Evolutionary conservation across 2,113 vertebrate genomes (phyloP).

Genomic region (human): GRCh38 chr6:163321001-163321500

Average conservation of each 20-base stretch:
- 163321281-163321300: neutral
- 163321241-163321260: neutral
- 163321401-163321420: fast-evolving
- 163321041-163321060: neutral
- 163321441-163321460: fast-evolving
- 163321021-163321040: fast-evolving
- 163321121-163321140: neutral
- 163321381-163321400: neutral
- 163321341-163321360: neutral
- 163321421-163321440: fast-evolving
- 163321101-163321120: neutral
- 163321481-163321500: fast-evolving
- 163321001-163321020: fast-evolving
- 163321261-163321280: neutral
- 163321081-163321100: neutral
- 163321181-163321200: neutral
- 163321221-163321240: neutral
- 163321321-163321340: fast-evolving
- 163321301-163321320: fast-evolving
- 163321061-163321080: neutral
- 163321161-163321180: neutral
- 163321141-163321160: neutral
- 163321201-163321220: neutral
- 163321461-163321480: neutral
- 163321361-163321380: neutral